Evolutionary conservation across 1,140 invertebrate genomes (phyloP), one percentile per base, ranked within the genome.

Genomic region (Luehdorfia chinensis): DNA sequence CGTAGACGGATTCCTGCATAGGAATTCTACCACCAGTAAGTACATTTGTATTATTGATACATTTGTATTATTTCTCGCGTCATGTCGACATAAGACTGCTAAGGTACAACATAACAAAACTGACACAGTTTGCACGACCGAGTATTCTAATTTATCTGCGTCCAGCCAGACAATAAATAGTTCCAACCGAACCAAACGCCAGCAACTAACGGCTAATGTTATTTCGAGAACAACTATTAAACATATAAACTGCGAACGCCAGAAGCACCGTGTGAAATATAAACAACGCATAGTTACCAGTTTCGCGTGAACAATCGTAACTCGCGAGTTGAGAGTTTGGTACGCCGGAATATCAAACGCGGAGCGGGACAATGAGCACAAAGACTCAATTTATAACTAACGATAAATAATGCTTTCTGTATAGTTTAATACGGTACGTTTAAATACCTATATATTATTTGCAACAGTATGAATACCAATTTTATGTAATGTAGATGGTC

Each of bases 181-280:
- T 37, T 37, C 18, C 19, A 21, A 6, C 19, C 9, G 34, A 37
- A 37, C 16, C 34, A 16, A 37, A 37, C 34, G 34, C 34, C 34
- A 37, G 12, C 34, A n/a, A 34, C 11, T 15, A n/a, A n/a, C n/a
- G n/a, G n/a, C 16, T 37, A 37, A 37, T 37, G 34, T 37, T 37
- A 37, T 34, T 34, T 34, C 9, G 34, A 37, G 34, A 37, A 37
- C 34, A 37, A 37, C 34, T 37, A 37, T 37, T 37, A 37, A 37
- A 37, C 18, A 37, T 37, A 37, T 37, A 37, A 37, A 37, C 34
- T 19, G 34, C n/a, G 11, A 37, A 37, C 18, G 11, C 32, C 32
- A 18, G 14, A 37, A 21, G 16, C 15, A 37, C 5, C 5, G 9
- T 12, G 27, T 32, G 8, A 32, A 32, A 32, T 32, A 32, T 32